Percentiles rank a stretch among this genome's conserved stretches.
phyloP scores from a whole-genome alignment of 2,888 invertebrate species.

The Lapara coniferarum region DNA sequence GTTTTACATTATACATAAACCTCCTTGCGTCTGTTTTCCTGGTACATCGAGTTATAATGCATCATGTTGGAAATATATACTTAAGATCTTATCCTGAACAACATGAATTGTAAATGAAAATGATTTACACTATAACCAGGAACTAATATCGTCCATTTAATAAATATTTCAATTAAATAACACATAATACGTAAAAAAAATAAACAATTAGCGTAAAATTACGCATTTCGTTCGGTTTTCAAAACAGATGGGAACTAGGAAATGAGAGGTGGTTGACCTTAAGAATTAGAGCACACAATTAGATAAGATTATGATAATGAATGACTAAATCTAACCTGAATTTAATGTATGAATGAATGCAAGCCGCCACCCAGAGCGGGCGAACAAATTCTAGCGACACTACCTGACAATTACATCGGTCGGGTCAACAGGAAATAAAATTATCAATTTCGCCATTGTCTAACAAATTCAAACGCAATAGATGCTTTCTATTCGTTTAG shows the following conservation, averaged over 20 bases:
- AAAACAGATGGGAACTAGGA: constrained; percentile 5
- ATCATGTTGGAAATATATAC: no score
- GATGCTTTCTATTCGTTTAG: constrained; percentile 75
- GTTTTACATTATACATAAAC: not conserved
- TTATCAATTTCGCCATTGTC: constrained; percentile 62
- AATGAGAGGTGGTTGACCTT: constrained; percentile 21
- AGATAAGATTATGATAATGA: constrained; percentile 23
- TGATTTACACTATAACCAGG: not conserved
- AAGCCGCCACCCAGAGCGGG: constrained; percentile 22
- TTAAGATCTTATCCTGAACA: not conserved
- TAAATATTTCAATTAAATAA: constrained; percentile 3
- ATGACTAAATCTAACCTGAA: constrained; percentile 24
- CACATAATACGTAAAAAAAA: constrained; percentile 9
- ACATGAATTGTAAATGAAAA: not conserved
- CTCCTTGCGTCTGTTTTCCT: not conserved
- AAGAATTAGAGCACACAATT: constrained; percentile 23
- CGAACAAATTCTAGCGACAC: constrained; percentile 11
- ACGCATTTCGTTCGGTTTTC: not conserved
- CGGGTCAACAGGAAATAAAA: constrained; percentile 26
- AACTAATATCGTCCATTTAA: not conserved
- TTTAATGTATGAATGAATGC: constrained; percentile 22
- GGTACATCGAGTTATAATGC: not conserved
- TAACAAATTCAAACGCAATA: constrained; percentile 59
- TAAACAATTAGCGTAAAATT: not conserved
- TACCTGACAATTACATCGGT: constrained; percentile 22